Evolutionary conservation across 2,888 invertebrate species (phyloP).

Genomic region (Dynastes hyllus): DNA sequence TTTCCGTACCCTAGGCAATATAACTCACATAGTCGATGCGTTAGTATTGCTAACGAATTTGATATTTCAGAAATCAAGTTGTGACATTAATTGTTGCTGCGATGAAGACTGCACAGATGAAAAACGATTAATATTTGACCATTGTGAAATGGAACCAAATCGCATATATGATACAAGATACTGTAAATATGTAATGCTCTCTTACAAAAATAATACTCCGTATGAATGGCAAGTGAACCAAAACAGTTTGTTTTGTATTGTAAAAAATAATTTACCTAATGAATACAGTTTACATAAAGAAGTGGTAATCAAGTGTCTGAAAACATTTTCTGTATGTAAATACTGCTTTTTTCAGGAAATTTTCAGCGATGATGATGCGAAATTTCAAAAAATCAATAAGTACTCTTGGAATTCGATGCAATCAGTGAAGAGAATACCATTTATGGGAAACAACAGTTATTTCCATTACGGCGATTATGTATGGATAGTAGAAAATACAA

Average conservation of each 20-base stretch:
- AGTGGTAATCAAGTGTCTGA: constrained; percentile 18
- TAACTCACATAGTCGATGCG: no score
- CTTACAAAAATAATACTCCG: constrained; percentile 74
- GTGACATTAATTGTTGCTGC: constrained; percentile 91
- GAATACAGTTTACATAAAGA: constrained; percentile 63
- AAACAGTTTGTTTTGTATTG: constrained; percentile 76
- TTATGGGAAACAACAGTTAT: constrained; percentile 40
- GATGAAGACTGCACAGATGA: constrained; percentile 81
- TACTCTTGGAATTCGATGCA: constrained; percentile 49
- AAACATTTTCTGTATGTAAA: background rate
- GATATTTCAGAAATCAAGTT: constrained; percentile 74
- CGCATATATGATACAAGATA: constrained; percentile 69
- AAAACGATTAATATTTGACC: constrained; percentile 77
- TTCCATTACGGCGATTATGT: constrained; percentile 58
- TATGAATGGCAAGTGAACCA: constrained; percentile 66
- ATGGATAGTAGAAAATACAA: constrained; percentile 59
- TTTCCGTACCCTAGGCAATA: no score
- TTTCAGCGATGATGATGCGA: constrained; percentile 56
- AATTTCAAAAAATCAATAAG: constrained; percentile 54
- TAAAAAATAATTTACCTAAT: constrained; percentile 74
- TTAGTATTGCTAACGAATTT: no score
- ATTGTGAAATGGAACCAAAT: constrained; percentile 72
- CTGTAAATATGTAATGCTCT: constrained; percentile 73
- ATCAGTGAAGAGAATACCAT: background rate
- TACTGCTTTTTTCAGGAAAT: constrained; percentile 59